Evolutionary conservation across 2,888 invertebrate species (phyloP).

Genomic region (Tenthredo mesomela): DNA sequence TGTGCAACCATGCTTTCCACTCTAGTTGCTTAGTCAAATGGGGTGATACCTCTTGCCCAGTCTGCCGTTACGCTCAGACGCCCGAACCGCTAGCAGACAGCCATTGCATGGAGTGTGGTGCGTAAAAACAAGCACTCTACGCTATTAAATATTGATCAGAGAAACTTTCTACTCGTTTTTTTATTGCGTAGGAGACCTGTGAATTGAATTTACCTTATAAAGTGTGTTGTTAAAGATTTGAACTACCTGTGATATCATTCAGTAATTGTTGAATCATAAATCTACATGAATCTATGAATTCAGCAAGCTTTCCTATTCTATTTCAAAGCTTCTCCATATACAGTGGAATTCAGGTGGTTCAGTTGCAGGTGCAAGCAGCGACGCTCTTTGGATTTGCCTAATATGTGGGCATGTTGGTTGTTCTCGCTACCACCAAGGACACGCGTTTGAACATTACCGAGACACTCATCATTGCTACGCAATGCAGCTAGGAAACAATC

Average conservation of each 20-base stretch:
- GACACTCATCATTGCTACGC: slow-evolving; percentile 98
- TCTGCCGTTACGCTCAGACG: slow-evolving; percentile 94
- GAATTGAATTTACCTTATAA: background rate
- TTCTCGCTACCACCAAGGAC: slow-evolving; percentile 93
- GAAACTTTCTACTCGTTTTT: background rate
- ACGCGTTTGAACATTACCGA: slow-evolving; percentile 97
- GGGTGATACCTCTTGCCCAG: slow-evolving; percentile 98
- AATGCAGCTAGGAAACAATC: slow-evolving; percentile 96
- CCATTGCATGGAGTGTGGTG: slow-evolving; percentile 85
- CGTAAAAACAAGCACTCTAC: slow-evolving; percentile 59
- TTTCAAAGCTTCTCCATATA: slow-evolving; percentile 78
- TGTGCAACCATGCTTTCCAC: slow-evolving; percentile 99
- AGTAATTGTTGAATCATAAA: background rate
- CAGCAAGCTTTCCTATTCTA: background rate
- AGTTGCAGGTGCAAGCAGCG: slow-evolving; percentile 80
- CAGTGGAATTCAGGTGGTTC: slow-evolving; percentile 46
- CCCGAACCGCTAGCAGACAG: slow-evolving; percentile 88
- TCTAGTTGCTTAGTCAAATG: slow-evolving; percentile 97
- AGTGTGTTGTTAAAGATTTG: background rate
- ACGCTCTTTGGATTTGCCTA: slow-evolving; percentile 98
- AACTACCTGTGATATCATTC: background rate
- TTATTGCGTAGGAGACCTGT: background rate
- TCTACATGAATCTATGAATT: background rate
- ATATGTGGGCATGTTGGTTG: slow-evolving; percentile 99
- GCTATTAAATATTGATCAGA: background rate